phyloP scores from a whole-genome alignment of 2,888 invertebrate genomes.

The Agonopterix subpropinquella region DNA sequence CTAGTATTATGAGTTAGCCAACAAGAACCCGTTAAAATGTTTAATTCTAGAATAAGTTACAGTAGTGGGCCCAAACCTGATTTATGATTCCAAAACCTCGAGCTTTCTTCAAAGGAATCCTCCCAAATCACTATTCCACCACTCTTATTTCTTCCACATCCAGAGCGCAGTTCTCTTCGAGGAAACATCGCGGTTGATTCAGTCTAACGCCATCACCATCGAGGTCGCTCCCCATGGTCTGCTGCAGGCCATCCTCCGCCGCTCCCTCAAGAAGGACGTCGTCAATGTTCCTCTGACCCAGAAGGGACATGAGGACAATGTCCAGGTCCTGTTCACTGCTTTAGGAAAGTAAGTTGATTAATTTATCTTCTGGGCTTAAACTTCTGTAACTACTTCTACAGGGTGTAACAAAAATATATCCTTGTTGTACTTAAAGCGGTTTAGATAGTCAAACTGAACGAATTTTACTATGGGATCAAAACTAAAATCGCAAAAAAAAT shows the following conservation, averaged over 20 bases:
- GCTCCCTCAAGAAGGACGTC: slow-evolving; percentile 82
- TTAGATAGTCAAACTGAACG: too few relatives aligned
- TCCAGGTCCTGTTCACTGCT: slow-evolving; percentile 76
- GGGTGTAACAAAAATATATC: too few relatives aligned
- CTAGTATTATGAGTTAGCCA: too few relatives aligned
- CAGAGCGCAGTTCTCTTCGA: slow-evolving; percentile 85
- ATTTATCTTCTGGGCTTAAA: background rate
- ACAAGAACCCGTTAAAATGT: too few relatives aligned
- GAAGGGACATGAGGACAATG: slow-evolving; percentile 79
- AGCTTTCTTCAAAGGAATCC: too few relatives aligned
- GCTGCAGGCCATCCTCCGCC: slow-evolving; percentile 89
- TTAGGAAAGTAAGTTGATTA: slow-evolving; percentile 74
- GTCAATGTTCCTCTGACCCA: slow-evolving; percentile 86
- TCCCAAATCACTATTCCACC: background rate
- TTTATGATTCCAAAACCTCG: too few relatives aligned
- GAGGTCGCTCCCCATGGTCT: slow-evolving; percentile 95
- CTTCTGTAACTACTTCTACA: too few relatives aligned
- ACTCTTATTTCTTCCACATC: background rate
- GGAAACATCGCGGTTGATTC: slow-evolving; percentile 87
- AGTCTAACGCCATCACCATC: slow-evolving; percentile 87
- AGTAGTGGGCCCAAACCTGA: too few relatives aligned
- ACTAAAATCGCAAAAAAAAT: too few relatives aligned
- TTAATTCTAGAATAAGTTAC: too few relatives aligned
- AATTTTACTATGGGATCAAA: too few relatives aligned
- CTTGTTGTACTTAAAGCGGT: too few relatives aligned